A percentile compares a stretch with the other conserved stretches of the same genome.
phyloP scores from a whole-genome alignment of 2,888 invertebrate genomes.

The Dilophus febrilis region DNA sequence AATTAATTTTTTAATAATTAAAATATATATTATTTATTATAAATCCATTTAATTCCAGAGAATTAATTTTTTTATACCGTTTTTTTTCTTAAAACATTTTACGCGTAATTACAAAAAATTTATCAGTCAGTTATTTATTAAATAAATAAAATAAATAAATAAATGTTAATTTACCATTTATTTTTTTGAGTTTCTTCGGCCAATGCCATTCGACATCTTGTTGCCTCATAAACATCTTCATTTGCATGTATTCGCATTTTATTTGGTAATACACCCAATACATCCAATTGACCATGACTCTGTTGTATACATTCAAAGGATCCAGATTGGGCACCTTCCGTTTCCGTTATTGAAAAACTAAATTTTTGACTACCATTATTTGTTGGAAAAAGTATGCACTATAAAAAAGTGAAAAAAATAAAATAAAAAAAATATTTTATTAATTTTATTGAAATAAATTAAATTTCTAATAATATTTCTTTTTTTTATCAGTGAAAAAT shows the following conservation, averaged over 20 bases:
- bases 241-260: conserved; percentile 88
- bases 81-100: too few relatives aligned
- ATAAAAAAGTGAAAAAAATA: conserved; percentile 26
- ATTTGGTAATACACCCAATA: conserved; percentile 70
- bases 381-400: conserved; percentile 60
- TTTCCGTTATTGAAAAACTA: conserved; percentile 39
- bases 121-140: too few relatives aligned
- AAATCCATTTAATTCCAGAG: neutral
- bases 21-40: neutral
- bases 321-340: conserved; percentile 58
- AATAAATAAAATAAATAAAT: too few relatives aligned
- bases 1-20: too few relatives aligned
- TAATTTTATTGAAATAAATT: too few relatives aligned
- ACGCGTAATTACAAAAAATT: too few relatives aligned
- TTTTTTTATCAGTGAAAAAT: too few relatives aligned
- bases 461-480: too few relatives aligned
- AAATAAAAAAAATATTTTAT: neutral
- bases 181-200: conserved; percentile 86
- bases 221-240: conserved; percentile 88
- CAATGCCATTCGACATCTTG: conserved; percentile 78
- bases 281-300: conserved; percentile 49
- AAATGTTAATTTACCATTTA: conserved; percentile 50
- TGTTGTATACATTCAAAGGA: conserved; percentile 84
- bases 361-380: conserved; percentile 23
- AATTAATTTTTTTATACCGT: neutral